Evolutionary conservation across 2,888 invertebrate genomes (phyloP), one percentile per base, ranked within the genome.

Genomic region (Limnephilus marmoratus): DNA sequence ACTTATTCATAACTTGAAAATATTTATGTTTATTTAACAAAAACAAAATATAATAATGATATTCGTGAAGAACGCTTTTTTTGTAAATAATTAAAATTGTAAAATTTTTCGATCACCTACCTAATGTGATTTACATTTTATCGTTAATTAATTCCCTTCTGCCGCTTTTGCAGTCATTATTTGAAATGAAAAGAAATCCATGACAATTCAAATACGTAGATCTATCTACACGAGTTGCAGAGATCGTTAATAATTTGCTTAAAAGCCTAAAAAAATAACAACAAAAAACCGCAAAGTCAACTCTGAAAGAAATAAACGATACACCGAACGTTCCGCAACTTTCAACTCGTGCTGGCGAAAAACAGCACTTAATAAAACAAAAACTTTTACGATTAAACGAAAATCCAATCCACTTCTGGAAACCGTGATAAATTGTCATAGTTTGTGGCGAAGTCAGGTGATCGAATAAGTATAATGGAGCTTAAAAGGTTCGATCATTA

Each of bases 401-500:
- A 68, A 68, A 68, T 68, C 53, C 53, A 68, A 68, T 68, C 18
- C 24, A 68, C 53, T 68, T 68, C 53, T 68, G 31, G 34, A 31
- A 82, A 82, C 11, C 45, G 86, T 86, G 83, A 83, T 83, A 83
- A 83, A 86, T 49, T 3, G 49, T 86, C 12, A 24, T 49, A 86
- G 49, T 45, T 49, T 86, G 15, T 13, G 45, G 45, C 31, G 29
- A 45, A 49, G 49, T 86, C 49, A 49, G 49, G 86, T 49, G 86
- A 86, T 31, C 24, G 86, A 31, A 12, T 49, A 13, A 86, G 86
- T 86, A 86, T 29, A 18, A 86, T 29, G 41, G 49, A 86, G 31
- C 49, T 86, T 86, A 86, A 86, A 86, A 86, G 86, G 29, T 86
- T 49, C 86, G 53, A 86, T 86, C 86, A 31, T 49, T 86, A 29